phyloP scores from a whole-genome alignment of 2,113 vertebrate species.

The Elephantulus edwardii region DNA sequence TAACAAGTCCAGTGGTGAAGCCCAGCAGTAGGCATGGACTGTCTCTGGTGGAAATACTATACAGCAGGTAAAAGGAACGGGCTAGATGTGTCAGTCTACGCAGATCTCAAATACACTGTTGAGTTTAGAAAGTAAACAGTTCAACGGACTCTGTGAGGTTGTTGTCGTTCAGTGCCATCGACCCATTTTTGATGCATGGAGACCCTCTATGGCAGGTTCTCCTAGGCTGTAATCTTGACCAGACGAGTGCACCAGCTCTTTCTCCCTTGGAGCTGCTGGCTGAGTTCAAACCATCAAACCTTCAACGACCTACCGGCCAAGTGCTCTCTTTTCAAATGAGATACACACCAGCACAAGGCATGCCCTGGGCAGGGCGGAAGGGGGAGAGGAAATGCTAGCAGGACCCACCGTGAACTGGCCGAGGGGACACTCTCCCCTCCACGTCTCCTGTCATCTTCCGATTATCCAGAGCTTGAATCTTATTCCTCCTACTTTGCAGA shows the following conservation, averaged over 20 bases:
- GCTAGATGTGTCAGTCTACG: fast-evolving
- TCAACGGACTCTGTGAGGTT: neutral
- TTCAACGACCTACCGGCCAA: too few species aligned
- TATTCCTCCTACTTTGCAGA: neutral
- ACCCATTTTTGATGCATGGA: neutral
- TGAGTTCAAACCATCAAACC: too few species aligned
- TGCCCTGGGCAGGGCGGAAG: fast-evolving
- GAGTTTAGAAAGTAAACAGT: neutral
- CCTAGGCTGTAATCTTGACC: neutral
- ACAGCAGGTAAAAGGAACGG: neutral
- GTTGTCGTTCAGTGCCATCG: neutral
- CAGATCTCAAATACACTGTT: neutral
- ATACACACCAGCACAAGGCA: neutral
- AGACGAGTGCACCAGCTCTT: neutral
- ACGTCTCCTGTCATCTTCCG: neutral
- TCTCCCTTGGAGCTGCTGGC: neutral
- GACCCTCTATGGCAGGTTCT: neutral
- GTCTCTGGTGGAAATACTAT: neutral
- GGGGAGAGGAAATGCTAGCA: fast-evolving
- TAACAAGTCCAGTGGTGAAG: neutral
- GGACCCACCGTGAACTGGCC: fast-evolving
- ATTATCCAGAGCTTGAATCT: neutral
- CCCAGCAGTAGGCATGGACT: too few species aligned
- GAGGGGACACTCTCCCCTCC: fast-evolving
- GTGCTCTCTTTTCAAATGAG: neutral